phyloP scores from a whole-genome alignment of 2,113 vertebrate genomes.

The Mola mola region DNA sequence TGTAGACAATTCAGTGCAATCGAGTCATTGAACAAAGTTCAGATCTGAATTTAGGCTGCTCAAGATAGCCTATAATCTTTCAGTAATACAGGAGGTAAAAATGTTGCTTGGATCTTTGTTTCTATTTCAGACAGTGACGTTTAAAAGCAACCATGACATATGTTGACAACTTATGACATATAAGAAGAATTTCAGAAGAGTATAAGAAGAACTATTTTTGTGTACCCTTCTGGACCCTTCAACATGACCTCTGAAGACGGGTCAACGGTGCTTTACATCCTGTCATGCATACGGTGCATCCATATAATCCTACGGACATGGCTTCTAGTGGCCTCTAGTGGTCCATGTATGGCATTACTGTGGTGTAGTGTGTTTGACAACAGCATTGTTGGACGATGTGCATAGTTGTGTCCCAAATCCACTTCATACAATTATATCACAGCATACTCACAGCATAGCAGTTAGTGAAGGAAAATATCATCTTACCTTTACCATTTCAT shows the following conservation, averaged over 20 bases:
- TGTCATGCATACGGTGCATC: slow-evolving; percentile 8
- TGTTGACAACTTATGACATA: too few relatives aligned
- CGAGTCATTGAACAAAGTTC: background rate
- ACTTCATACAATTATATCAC: too few relatives aligned
- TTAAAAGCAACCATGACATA: background rate
- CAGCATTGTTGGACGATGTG: background rate
- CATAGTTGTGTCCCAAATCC: background rate
- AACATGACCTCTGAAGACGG: background rate
- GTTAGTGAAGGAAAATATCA: too few relatives aligned
- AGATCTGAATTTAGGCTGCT: slow-evolving; percentile 5
- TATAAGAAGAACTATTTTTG: too few relatives aligned
- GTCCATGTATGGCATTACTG: slow-evolving; percentile 21
- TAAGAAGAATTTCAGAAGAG: too few relatives aligned
- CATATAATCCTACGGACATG: slow-evolving; percentile 30
- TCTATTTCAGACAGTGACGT: background rate
- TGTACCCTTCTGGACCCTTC: too few relatives aligned
- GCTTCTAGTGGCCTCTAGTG: slow-evolving; percentile 76
- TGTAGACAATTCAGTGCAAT: background rate
- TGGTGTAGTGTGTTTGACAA: slow-evolving; percentile 1
- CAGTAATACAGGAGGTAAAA: background rate
- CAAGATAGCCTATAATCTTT: background rate
- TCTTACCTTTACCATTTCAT: too few relatives aligned
- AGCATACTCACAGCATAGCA: too few relatives aligned
- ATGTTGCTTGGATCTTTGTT: background rate
- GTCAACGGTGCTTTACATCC: background rate